phyloP scores from a whole-genome alignment of 1,140 invertebrate genomes.

The Bilobella aurantiaca region DNA sequence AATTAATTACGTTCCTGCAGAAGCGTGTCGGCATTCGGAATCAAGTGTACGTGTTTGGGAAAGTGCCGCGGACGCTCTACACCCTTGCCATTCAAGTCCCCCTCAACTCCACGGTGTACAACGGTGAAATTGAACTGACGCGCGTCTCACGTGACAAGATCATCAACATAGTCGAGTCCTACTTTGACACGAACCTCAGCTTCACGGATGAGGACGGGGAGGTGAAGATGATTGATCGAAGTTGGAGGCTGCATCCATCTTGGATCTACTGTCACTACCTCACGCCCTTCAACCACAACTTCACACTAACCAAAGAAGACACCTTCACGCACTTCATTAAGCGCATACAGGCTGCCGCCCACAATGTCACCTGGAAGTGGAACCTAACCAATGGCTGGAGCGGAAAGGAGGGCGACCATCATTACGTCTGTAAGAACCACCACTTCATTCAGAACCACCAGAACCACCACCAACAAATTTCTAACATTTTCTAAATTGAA shows the following conservation, averaged over 20 bases:
- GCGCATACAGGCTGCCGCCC: constrained; percentile 51
- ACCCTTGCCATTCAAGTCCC: constrained; percentile 77
- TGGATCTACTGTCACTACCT: constrained; percentile 88
- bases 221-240: constrained; percentile 36
- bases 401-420: background rate
- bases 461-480: no score
- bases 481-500: no score
- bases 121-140: constrained; percentile 74
- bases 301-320: constrained; percentile 3
- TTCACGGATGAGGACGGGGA: background rate
- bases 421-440: background rate
- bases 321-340: constrained; percentile 53
- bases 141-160: constrained; percentile 39
- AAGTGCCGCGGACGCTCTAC: constrained; percentile 78
- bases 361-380: constrained; percentile 64
- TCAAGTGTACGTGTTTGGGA: constrained; percentile 77
- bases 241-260: constrained; percentile 86
- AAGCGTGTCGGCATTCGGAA: constrained; percentile 66
- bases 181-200: background rate
- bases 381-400: constrained; percentile 50
- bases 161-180: background rate
- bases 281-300: constrained; percentile 40
- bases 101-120: constrained; percentile 71
- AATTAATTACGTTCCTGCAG: no score
- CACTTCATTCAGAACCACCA: no score